phyloP scores from a whole-genome alignment of 1,140 invertebrate species.

The Oedothorax gibbosus region DNA sequence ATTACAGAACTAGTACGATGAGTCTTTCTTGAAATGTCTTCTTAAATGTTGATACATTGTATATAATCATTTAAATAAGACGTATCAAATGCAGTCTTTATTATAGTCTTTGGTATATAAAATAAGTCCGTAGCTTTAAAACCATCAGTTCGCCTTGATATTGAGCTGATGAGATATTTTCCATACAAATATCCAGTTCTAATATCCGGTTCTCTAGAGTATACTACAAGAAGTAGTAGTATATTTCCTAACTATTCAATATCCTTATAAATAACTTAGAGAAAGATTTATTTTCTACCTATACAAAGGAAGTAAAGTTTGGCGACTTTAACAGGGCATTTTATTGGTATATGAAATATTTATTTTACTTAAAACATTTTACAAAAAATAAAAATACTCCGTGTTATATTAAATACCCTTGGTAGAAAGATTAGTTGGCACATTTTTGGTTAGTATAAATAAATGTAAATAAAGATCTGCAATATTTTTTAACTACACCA shows the following conservation, averaged over 20 bases:
- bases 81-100: neutral
- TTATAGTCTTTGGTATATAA: slow-evolving; percentile 11
- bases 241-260: neutral
- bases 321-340: no score
- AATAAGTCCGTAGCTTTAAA: slow-evolving; percentile 1
- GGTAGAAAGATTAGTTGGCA: no score
- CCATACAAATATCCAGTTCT: neutral
- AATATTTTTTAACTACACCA: no score
- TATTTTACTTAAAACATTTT: no score
- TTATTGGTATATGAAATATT: no score
- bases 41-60: slow-evolving; percentile 7
- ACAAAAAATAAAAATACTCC: no score
- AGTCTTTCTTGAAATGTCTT: neutral
- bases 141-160: slow-evolving; percentile 13
- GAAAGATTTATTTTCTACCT: no score
- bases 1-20: slow-evolving; percentile 14
- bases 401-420: no score
- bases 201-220: slow-evolving; percentile 19
- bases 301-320: no score
- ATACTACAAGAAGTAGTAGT: neutral
- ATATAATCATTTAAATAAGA: slow-evolving; percentile 8
- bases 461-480: no score
- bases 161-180: slow-evolving; percentile 3
- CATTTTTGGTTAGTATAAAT: no score
- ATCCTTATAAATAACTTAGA: no score